These are phyloP conservation scores for Dolomedes plantarius DNA, from an alignment of 2,888 invertebrate species.

Conservation along the genomic window DNA sequence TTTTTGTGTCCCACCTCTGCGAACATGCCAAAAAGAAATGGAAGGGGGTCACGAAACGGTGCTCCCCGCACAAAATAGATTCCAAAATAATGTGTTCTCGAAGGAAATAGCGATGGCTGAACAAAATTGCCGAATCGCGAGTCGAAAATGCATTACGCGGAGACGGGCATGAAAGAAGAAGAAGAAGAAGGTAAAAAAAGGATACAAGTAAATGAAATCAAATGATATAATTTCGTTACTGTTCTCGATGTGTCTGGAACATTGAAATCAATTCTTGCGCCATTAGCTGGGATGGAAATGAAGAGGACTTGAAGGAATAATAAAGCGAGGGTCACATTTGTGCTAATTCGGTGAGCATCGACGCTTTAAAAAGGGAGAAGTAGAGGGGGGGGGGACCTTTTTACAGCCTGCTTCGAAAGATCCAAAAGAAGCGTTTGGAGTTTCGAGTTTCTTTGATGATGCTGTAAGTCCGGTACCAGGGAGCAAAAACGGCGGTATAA, in stretches of 20 bases:
- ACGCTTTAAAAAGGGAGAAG: too few relatives aligned
- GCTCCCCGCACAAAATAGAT: neutral
- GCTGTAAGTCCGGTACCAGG: slow-evolving; percentile 32
- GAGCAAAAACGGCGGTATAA: slow-evolving; percentile 42
- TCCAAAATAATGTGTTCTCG: neutral
- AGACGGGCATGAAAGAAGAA: too few relatives aligned
- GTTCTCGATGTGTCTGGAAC: neutral
- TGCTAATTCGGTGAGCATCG: too few relatives aligned
- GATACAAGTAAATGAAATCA: neutral
- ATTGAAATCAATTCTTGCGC: neutral
- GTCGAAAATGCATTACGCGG: too few relatives aligned
- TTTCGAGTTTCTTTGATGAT: slow-evolving; percentile 62
- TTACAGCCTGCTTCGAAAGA: slow-evolving; percentile 19
- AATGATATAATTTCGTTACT: neutral
- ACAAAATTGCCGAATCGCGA: neutral
- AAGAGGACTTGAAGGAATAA: too few relatives aligned
- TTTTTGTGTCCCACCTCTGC: too few relatives aligned
- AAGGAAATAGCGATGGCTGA: neutral
- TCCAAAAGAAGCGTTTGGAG: slow-evolving; percentile 39
- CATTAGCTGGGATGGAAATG: too few relatives aligned
- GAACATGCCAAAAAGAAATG: neutral
- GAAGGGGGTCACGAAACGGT: neutral
- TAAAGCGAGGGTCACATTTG: too few relatives aligned
- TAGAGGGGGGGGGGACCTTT: neutral
- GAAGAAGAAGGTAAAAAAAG: neutral